Percentiles rank a stretch among this genome's conserved stretches.
Evolutionary conservation across 2,888 invertebrate species (phyloP).

Genomic region (Drosophila putrida): DNA sequence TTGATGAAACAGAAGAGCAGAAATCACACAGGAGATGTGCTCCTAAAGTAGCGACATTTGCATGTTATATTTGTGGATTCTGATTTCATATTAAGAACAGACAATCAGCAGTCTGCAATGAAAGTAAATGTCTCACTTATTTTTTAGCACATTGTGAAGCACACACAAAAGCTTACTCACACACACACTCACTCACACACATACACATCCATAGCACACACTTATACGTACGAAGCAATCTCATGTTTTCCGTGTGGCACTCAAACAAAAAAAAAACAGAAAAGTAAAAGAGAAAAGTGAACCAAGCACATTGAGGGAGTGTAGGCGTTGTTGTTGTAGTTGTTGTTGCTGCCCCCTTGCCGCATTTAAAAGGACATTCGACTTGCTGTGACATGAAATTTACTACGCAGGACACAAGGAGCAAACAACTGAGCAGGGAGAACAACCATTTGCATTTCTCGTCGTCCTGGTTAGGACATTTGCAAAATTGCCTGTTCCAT

Average conservation of each 20-base stretch:
- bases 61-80: constrained; percentile 34
- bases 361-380: constrained; percentile 64
- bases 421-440: constrained; percentile 15
- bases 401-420: constrained; percentile 55
- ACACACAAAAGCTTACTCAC: constrained; percentile 6
- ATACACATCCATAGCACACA: constrained; percentile 6
- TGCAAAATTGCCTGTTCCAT: constrained; percentile 51
- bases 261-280: constrained; percentile 18
- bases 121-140: constrained; percentile 78
- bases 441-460: constrained; percentile 48
- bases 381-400: constrained; percentile 71
- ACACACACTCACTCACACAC: constrained; percentile 9
- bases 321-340: constrained; percentile 38
- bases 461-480: constrained; percentile 53
- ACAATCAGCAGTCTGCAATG: constrained; percentile 78
- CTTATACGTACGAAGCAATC: constrained; percentile 15
- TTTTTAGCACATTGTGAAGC: constrained; percentile 47
- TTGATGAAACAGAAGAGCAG: constrained; percentile 2
- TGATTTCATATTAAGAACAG: constrained; percentile 64
- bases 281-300: constrained; percentile 13
- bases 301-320: constrained; percentile 13
- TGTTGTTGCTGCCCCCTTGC: constrained; percentile 29
- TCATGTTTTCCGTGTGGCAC: constrained; percentile 43
- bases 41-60: constrained; percentile 40
- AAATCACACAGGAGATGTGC: constrained; percentile 13